These are phyloP conservation scores for Xanthia icteritia DNA, from an alignment of 2,888 invertebrate genomes.

Conservation along the genomic window DNA sequence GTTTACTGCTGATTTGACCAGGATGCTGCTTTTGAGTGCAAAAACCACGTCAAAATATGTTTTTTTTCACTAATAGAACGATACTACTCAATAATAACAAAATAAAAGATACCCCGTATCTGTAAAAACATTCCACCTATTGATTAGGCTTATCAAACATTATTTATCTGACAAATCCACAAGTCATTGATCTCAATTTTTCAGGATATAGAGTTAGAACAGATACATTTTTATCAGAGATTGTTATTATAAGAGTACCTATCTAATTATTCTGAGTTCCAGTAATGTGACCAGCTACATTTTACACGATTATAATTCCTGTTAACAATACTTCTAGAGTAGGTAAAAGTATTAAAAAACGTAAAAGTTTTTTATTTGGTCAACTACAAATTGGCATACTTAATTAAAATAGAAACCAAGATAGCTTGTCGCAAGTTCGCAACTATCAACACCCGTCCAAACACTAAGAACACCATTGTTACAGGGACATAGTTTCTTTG, in stretches of 20 bases:
- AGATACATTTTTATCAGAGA: conserved; percentile 11
- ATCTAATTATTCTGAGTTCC: neutral
- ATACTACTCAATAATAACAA: conserved; percentile 18
- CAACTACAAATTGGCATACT: no score
- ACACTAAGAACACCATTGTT: neutral
- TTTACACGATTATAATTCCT: neutral
- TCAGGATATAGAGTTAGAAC: conserved; percentile 8
- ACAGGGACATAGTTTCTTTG: neutral
- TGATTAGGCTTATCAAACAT: conserved; percentile 37
- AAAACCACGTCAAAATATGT: neutral
- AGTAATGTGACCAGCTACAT: no score
- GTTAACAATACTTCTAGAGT: neutral
- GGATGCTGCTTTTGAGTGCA: neutral
- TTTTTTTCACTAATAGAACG: conserved; percentile 1
- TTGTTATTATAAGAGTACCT: neutral
- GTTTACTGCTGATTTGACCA: conserved; percentile 8
- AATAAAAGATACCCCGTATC: conserved; percentile 37
- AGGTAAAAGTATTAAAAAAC: neutral
- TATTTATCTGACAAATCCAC: conserved; percentile 29
- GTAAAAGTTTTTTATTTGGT: no score
- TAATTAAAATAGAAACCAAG: neutral
- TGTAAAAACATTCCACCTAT: conserved; percentile 14
- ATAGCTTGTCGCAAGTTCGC: neutral
- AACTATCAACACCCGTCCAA: neutral
- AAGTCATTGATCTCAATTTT: conserved; percentile 21